A percentile compares a stretch with the other conserved stretches of the same genome.
These are phyloP conservation scores for Drosophila mayaguana DNA, from an alignment of 2,888 invertebrate genomes.

Conservation along the genomic window DNA sequence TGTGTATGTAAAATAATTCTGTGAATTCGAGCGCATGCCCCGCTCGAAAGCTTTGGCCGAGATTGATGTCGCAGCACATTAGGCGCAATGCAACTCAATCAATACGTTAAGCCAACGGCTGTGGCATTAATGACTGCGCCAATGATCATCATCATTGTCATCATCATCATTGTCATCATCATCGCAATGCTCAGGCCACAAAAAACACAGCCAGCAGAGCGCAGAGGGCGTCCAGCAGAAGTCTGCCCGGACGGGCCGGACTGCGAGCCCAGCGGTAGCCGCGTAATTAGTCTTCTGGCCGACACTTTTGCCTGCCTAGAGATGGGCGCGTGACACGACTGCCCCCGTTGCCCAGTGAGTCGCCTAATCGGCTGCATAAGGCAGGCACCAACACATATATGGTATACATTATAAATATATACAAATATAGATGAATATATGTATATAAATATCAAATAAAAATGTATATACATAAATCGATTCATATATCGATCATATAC, in stretches of 20 bases:
- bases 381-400: too few species aligned
- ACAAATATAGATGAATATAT: too few species aligned
- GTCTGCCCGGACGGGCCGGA: constrained; percentile 23
- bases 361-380: too few species aligned
- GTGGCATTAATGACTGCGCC: constrained; percentile 72
- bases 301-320: constrained; percentile 68
- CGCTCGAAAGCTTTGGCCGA: constrained; percentile 29
- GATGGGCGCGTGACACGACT: constrained; percentile 42
- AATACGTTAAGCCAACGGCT: constrained; percentile 59
- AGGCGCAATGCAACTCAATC: constrained; percentile 82
- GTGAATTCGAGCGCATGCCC: constrained; percentile 56
- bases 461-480: too few species aligned
- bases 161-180: constrained; percentile 43
- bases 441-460: too few species aligned
- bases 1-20: constrained; percentile 48
- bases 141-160: constrained; percentile 55
- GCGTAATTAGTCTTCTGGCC: constrained; percentile 81
- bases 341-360: too few species aligned
- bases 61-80: constrained; percentile 84
- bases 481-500: too few species aligned
- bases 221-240: constrained; percentile 24
- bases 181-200: constrained; percentile 10
- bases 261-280: constrained; percentile 48
- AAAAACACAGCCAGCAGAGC: background rate
- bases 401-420: too few species aligned